Base-by-base conservation (phyloP, 1,140 invertebrate species). In the Macrobrachium nipponense region DNA sequence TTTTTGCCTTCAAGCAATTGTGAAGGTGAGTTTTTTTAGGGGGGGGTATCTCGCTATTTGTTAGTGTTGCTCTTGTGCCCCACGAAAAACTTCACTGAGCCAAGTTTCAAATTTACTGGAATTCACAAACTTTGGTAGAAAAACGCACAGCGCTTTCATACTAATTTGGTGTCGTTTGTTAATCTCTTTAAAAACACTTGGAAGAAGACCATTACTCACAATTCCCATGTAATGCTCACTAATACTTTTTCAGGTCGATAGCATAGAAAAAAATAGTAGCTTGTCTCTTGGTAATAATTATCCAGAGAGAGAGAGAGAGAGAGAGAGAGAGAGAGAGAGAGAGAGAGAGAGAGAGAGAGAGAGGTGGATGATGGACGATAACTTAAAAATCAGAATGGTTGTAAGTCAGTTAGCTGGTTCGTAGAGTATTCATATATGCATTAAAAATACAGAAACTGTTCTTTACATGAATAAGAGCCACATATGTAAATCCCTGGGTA, bases 1-100 rank as follows among this genome's bases (percentile, higher is more conserved):
- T 82, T 82, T 82, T 60, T 82, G 51, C 62, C 81, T 75, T 75
- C 61, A 70, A 75, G 61, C 81, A 76, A 76, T 82, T 70, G 68
- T 18, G 23, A 27, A 82, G 70, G 43, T 62, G 17, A 75, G 75
- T 12, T 82, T 82, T 79, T 79, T 36, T n/a, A n/a, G n/a, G n/a
- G n/a, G n/a, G n/a, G n/a, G 43, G 70, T 18, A 60, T 62, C 44
- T 51, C 60, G 62, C 14, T 60, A 82, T 82, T 61, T 82, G 70
- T 60, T 51, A 51, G 51, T 51, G 51, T 51, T 51, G 51, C 51
- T 12, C 8, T 51, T 51, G 51, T 2, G 51, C 0, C 51, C 51
- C 7, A 51, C 51, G 51, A 51, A 51, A 51, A 51, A 51, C 51
- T 51, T 51, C 51, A 51, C 12, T 7, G 8, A 6, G 51, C 51